Evolutionary conservation across 2,888 invertebrate species (phyloP), one percentile per base, ranked within the genome.

Genomic region (Heliconius aoede): DNA sequence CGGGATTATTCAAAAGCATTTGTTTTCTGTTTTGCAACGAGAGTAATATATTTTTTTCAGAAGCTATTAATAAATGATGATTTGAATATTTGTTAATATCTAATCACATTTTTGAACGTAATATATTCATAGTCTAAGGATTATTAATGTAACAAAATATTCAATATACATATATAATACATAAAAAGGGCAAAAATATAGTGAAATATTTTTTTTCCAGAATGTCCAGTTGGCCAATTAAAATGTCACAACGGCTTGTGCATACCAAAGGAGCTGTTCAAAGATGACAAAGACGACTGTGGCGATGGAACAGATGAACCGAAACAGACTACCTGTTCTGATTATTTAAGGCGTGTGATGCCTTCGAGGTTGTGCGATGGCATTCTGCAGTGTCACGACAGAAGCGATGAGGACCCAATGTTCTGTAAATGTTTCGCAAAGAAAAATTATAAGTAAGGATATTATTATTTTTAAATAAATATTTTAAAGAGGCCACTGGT

Each of bases 281-380:
- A 97, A 84, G 95, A 98, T 84, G 95, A 95, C 21, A 87, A 89
- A 0, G 88, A 95, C 51, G 96, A 97, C 84, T 98, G 98, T 85
- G 95, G 94, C 0, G 97, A 97, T 85, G 93, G 94, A 24, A 96
- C 96, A 7, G 98, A 98, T 84, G 98, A 98, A 85, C 94, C 94
- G 0, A 88, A 87, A 0, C 89, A 90, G 21, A 96, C 96, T 75
- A 95, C 94, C 21, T 97, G 97, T 82, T 95, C 95, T 15, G 95
- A 95, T 40, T 97, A 97, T 85, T 90, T 97, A 75, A 94, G 95
- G 81, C 91, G 96, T n/a, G 96, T 96, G 0, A 94, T 95, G 84
- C 96, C 97, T 0, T 91, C 95, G 0, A 95, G 95, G 81, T 91
- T 98, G 7, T 98, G 98, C 85, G 97, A 98, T 85, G 97, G 97